Evolutionary conservation across 2,888 invertebrate genomes (phyloP).

Genomic region (Helicoverpa assulta): DNA sequence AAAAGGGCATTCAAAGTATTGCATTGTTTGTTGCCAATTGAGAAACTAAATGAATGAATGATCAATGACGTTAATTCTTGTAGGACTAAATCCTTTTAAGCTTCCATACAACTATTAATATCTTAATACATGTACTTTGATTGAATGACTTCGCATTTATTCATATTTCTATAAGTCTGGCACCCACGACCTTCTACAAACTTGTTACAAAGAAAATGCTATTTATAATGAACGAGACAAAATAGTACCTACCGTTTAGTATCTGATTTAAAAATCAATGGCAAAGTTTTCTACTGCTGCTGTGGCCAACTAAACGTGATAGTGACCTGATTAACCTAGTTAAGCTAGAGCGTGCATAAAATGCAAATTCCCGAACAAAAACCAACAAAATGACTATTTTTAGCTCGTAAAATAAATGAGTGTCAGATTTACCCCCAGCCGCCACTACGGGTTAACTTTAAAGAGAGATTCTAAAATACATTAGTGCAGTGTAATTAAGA

Average conservation of each 20-base stretch:
- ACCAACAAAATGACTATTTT: not conserved
- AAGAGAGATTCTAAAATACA: slow-evolving; percentile 2
- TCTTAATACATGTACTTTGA: too few relatives aligned
- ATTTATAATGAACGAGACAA: too few relatives aligned
- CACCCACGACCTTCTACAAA: too few relatives aligned
- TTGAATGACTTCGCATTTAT: too few relatives aligned
- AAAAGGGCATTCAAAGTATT: not conserved
- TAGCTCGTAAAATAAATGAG: slow-evolving; percentile 1
- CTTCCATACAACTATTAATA: too few relatives aligned
- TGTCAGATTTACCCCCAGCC: not conserved
- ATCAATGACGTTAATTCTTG: too few relatives aligned
- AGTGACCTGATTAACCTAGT: not conserved
- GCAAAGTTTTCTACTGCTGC: not conserved
- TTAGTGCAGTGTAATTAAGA: slow-evolving; percentile 1
- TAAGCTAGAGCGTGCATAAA: not conserved
- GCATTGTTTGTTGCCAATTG: not conserved
- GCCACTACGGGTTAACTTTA: not conserved
- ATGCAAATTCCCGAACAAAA: not conserved
- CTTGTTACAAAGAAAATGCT: too few relatives aligned
- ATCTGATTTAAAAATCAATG: not conserved
- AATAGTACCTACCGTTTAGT: too few relatives aligned
- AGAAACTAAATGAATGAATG: too few relatives aligned
- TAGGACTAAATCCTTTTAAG: too few relatives aligned
- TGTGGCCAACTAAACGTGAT: not conserved
- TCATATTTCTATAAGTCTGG: too few relatives aligned